Evolutionary conservation across 2,113 vertebrate species (phyloP).

Genomic region (Zeus faber): DNA sequence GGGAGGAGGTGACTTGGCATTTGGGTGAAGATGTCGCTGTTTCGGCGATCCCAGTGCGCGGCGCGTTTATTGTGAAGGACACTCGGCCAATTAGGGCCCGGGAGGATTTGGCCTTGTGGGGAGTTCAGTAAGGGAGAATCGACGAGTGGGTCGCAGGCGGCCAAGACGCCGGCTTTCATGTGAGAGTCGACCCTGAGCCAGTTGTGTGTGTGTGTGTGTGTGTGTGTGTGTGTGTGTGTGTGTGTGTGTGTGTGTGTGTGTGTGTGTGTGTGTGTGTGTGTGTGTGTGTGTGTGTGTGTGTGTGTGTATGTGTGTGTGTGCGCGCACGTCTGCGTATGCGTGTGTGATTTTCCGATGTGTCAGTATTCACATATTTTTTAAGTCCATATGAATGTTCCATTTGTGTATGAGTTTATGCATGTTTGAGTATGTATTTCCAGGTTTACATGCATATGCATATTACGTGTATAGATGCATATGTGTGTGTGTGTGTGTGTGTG

Average conservation of each 20-base stretch:
- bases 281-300: not conserved
- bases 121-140: not conserved
- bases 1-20: constrained; percentile 63
- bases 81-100: constrained; percentile 57
- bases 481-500: not conserved
- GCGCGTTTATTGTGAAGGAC: constrained; percentile 51
- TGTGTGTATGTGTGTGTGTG: constrained; percentile 10
- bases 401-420: too few species aligned
- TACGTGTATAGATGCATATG: too few species aligned
- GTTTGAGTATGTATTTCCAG: too few species aligned
- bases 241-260: not conserved
- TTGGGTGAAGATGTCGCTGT: constrained; percentile 57
- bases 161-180: too few species aligned
- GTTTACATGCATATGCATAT: too few species aligned
- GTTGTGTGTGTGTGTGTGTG: constrained; percentile 12
- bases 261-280: not conserved
- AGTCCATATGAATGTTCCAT: too few species aligned
- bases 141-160: too few species aligned
- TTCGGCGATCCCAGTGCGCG: too few species aligned
- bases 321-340: too few species aligned
- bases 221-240: not conserved
- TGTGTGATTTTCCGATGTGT: constrained; percentile 16
- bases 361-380: too few species aligned
- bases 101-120: constrained; percentile 10
- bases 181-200: constrained; percentile 47